Conservation (phyloP, 2,113 vertebrate genomes). For the Prietella phreatophila region DNA sequence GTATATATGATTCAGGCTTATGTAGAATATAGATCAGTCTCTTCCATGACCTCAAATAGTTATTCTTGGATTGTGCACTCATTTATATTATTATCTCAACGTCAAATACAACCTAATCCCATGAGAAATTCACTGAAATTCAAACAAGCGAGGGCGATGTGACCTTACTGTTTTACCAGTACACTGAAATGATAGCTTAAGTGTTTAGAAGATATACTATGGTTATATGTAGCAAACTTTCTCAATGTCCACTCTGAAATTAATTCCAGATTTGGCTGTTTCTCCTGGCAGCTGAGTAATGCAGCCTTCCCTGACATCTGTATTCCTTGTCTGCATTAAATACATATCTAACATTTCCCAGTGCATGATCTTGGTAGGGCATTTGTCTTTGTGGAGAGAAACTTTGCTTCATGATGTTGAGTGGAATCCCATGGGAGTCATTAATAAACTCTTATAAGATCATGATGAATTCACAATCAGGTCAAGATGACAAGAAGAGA, state of each 20-base stretch:
- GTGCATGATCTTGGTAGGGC: slow-evolving; percentile 52
- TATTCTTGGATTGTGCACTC: background rate
- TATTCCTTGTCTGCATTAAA: slow-evolving; percentile 49
- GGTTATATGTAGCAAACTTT: background rate
- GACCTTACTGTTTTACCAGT: background rate
- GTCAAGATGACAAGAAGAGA: background rate
- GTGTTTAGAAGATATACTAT: background rate
- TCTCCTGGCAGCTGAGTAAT: background rate
- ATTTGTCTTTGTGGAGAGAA: slow-evolving; percentile 61
- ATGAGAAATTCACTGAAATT: background rate
- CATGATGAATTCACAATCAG: slow-evolving; percentile 62
- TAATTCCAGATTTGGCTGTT: background rate
- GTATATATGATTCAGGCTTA: too few species aligned
- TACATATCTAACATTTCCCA: slow-evolving; percentile 55
- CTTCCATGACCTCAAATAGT: background rate
- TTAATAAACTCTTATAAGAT: slow-evolving; percentile 47
- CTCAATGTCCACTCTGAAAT: background rate
- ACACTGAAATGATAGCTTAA: background rate
- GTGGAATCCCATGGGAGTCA: slow-evolving; percentile 51
- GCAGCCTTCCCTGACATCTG: background rate
- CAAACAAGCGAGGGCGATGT: background rate
- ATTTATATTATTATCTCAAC: background rate
- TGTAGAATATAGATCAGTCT: background rate
- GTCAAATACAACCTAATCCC: background rate
- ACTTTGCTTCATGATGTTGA: slow-evolving; percentile 59